A percentile compares a stretch with the other conserved stretches of the same genome.
phyloP scores from a whole-genome alignment of 2,113 vertebrate species.

The Brachypodius melanocephalos region DNA sequence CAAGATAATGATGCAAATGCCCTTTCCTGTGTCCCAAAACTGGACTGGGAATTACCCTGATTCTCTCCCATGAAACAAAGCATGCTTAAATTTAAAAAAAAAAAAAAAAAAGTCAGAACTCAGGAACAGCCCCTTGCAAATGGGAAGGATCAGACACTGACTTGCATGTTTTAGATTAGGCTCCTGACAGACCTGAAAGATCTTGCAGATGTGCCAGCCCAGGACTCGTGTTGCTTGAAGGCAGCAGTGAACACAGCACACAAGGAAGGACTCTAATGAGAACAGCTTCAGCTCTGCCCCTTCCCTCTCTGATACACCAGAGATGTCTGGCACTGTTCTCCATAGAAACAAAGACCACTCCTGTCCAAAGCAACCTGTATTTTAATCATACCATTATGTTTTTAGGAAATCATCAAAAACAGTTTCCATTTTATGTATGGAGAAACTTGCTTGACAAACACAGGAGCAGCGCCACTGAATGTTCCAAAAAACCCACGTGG shows the following conservation, averaged over 20 bases:
- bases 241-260: not conserved
- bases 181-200: not conserved
- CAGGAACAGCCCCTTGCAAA: not conserved
- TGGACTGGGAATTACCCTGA: not conserved
- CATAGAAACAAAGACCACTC: not conserved
- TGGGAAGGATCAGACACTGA: not conserved
- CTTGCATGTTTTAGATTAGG: rapidly evolving
- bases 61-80: not conserved
- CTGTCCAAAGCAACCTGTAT: not conserved
- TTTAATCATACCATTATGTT: not conserved
- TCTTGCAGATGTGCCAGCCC: not conserved
- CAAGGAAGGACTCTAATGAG: not conserved
- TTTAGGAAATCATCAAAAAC: not conserved
- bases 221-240: rapidly evolving
- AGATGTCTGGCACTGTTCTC: not conserved
- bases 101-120: not conserved
- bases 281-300: rapidly evolving
- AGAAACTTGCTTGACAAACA: not conserved
- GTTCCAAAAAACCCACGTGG: not conserved
- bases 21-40: not conserved
- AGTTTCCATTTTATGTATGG: not conserved
- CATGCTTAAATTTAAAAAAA: not conserved
- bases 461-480: not conserved
- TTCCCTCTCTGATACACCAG: not conserved
- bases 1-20: not conserved